Percentiles rank a stretch among this genome's conserved stretches.
These are phyloP conservation scores for Motacilla tschutschensis DNA, from an alignment of 2,113 vertebrate genomes.

Conservation along the genomic window DNA sequence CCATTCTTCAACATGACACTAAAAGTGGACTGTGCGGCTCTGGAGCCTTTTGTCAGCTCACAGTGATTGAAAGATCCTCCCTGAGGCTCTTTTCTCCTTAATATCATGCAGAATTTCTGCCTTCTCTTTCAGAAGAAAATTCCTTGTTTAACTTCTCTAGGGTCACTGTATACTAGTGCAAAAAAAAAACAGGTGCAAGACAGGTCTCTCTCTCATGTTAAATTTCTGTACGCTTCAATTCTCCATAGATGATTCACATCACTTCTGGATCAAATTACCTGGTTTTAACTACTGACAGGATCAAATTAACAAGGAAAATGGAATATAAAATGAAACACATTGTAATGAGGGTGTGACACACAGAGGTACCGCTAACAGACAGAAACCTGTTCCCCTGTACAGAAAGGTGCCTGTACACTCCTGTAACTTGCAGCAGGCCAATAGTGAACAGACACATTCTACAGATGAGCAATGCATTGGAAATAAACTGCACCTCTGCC, in stretches of 20 bases:
- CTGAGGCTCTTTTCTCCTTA: slow-evolving; percentile 37
- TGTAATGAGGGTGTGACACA: slow-evolving; percentile 21
- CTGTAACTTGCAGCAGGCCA: neutral
- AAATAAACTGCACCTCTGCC: neutral
- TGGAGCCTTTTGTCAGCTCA: slow-evolving; percentile 45
- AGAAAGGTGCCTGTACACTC: neutral
- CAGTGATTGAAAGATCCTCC: slow-evolving; percentile 52
- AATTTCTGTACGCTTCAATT: slow-evolving; percentile 37
- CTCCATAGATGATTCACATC: slow-evolving; percentile 33
- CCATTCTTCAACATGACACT: slow-evolving; percentile 44
- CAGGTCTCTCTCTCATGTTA: slow-evolving; percentile 40
- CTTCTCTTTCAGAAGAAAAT: slow-evolving; percentile 40
- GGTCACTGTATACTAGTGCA: slow-evolving; percentile 18
- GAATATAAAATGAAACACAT: slow-evolving; percentile 50
- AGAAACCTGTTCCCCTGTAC: neutral
- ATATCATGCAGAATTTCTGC: slow-evolving; percentile 34
- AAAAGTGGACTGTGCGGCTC: slow-evolving; percentile 46
- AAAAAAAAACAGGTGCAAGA: slow-evolving; percentile 33
- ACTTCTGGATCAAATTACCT: slow-evolving; percentile 53
- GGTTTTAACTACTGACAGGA: slow-evolving; percentile 48
- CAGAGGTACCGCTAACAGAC: slow-evolving; percentile 11
- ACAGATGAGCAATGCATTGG: neutral
- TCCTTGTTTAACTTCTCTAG: slow-evolving; percentile 31
- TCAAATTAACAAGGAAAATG: slow-evolving; percentile 53
- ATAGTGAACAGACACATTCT: neutral